Conservation (phyloP, 2,797 vertebrate species). For the Pangasius krempfi region DNA sequence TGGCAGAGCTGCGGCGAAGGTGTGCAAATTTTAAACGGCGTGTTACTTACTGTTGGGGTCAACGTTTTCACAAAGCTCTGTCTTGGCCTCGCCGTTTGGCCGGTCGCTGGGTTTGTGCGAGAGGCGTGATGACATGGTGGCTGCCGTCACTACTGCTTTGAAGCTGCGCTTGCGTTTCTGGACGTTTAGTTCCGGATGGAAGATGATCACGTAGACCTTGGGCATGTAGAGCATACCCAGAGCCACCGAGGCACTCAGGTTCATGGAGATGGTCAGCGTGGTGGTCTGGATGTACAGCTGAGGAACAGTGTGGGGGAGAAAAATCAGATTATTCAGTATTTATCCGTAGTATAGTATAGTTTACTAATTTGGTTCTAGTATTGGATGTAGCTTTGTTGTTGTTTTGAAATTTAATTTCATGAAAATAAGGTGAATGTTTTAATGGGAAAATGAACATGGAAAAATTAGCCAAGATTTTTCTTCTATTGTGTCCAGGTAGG, state of each 20-base stretch:
- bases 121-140: constrained; percentile 95
- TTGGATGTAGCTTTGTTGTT: not conserved
- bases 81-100: constrained; percentile 97
- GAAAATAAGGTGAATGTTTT: not conserved
- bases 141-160: constrained; percentile 97
- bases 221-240: constrained; percentile 99
- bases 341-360: not conserved
- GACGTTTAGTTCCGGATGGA: constrained; percentile 97
- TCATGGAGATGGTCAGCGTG: constrained; percentile 99
- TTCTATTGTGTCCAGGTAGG: not conserved
- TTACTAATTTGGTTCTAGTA: not conserved
- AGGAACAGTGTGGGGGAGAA: constrained; percentile 59
- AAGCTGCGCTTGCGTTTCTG: constrained; percentile 98
- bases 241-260: constrained; percentile 97
- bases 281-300: constrained; percentile 99
- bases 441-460: not conserved
- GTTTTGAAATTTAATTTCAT: not conserved
- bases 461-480: not conserved
- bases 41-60: constrained; percentile 86
- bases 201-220: constrained; percentile 99
- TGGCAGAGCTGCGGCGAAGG: not conserved
- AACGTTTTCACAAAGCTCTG: constrained; percentile 93
- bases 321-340: constrained; percentile 16
- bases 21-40: not conserved
- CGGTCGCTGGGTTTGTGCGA: constrained; percentile 94